These are phyloP conservation scores for Dromiciops gliroides DNA, from an alignment of 2,113 vertebrate genomes.

Conservation along the genomic window DNA sequence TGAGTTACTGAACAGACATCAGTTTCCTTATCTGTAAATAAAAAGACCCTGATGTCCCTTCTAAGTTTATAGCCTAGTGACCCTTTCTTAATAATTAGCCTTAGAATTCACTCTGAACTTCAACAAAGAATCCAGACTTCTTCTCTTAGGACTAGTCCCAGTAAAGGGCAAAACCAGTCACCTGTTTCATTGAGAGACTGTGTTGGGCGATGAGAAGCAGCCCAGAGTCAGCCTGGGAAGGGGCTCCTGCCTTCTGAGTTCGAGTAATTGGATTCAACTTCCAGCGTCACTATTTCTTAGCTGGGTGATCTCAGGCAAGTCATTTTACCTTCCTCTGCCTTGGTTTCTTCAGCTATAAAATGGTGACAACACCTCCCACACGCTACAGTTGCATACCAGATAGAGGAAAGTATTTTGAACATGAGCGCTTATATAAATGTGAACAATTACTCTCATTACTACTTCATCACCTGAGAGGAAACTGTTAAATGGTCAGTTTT, in stretches of 20 bases:
- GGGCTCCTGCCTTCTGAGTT: not conserved
- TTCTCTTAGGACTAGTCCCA: not conserved
- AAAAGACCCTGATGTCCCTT: not conserved
- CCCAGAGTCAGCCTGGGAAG: too few species aligned
- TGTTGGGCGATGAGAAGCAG: not conserved
- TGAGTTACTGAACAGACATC: not conserved
- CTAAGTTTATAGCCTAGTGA: not conserved
- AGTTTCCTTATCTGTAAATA: not conserved
- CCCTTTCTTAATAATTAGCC: not conserved
- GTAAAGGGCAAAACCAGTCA: not conserved
- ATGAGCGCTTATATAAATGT: not conserved
- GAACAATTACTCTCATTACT: not conserved
- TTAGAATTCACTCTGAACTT: not conserved
- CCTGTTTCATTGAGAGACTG: not conserved
- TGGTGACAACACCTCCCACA: not conserved
- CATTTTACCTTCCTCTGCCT: not conserved
- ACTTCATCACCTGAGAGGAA: not conserved
- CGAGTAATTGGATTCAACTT: not conserved
- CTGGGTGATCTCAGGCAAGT: not conserved
- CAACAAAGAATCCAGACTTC: not conserved
- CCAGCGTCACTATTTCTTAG: not conserved
- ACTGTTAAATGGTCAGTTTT: not conserved
- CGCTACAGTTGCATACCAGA: not conserved
- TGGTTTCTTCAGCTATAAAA: not conserved
- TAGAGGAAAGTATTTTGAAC: not conserved